phyloP scores from a whole-genome alignment of 2,113 vertebrate genomes.

The Colossoma macropomum region DNA sequence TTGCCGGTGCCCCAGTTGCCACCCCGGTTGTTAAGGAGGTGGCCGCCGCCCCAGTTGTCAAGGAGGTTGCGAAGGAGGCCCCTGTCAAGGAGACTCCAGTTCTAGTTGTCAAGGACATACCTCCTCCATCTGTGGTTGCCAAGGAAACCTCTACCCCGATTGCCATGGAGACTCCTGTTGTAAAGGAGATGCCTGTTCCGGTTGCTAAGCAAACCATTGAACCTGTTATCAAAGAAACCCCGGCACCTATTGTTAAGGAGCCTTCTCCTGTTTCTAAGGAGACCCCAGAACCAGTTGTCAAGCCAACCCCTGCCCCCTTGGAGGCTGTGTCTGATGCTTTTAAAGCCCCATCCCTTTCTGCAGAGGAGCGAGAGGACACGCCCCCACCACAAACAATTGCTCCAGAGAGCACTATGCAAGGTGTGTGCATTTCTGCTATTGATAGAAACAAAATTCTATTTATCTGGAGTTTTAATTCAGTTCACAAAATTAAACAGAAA shows the following conservation, averaged over 20 bases:
- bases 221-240: constrained; percentile 44
- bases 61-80: constrained; percentile 24
- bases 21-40: constrained; percentile 42
- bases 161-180: constrained; percentile 47
- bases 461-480: too few relatives aligned
- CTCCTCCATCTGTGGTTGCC: background rate
- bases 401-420: constrained; percentile 83
- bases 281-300: background rate
- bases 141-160: background rate
- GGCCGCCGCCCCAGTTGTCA: constrained; percentile 20
- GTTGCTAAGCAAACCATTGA: constrained; percentile 2
- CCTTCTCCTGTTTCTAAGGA: constrained; percentile 36
- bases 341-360: constrained; percentile 48
- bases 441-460: too few relatives aligned
- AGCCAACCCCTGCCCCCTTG: background rate
- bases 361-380: constrained; percentile 67
- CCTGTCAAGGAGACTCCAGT: constrained; percentile 8
- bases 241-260: constrained; percentile 28
- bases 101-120: background rate
- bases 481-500: too few relatives aligned
- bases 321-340: constrained; percentile 23
- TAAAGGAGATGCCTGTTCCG: constrained; percentile 33
- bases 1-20: background rate
- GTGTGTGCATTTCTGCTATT: constrained; percentile 64
- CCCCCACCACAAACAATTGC: constrained; percentile 70